A percentile compares a stretch with the other conserved stretches of the same genome.
Evolutionary conservation across 2,888 invertebrate genomes (phyloP).

Genomic region (Cheilosia grossa): DNA sequence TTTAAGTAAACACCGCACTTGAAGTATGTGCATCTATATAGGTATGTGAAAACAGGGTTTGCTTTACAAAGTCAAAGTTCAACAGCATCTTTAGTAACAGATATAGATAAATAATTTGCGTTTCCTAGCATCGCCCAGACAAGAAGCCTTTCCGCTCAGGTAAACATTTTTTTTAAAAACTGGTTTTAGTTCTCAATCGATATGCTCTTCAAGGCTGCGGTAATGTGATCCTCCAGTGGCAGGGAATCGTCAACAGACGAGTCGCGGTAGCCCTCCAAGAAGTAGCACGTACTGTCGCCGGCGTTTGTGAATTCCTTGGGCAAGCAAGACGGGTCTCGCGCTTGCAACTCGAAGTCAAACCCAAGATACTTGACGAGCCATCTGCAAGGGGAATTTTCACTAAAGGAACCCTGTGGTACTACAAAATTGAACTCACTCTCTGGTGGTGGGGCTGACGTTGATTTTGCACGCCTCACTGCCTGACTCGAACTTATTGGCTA

Average conservation of each 20-base stretch:
- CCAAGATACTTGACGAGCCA: slow-evolving; percentile 90
- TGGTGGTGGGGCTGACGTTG: slow-evolving; percentile 96
- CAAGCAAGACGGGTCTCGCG: slow-evolving; percentile 89
- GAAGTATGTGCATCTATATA: background rate
- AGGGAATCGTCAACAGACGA: slow-evolving; percentile 86
- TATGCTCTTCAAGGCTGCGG: slow-evolving; percentile 82
- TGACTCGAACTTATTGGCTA: slow-evolving; percentile 98
- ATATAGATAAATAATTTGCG: slow-evolving; percentile 13
- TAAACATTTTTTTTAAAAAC: slow-evolving; percentile 4
- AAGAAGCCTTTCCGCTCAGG: background rate
- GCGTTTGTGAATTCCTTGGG: slow-evolving; percentile 93
- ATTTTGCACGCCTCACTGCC: slow-evolving; percentile 95
- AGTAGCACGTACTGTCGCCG: slow-evolving; percentile 92
- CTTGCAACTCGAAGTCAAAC: slow-evolving; percentile 88
- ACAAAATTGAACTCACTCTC: slow-evolving; percentile 88
- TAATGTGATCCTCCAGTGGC: slow-evolving; percentile 83
- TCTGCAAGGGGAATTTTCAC: slow-evolving; percentile 83
- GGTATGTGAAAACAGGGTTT: slow-evolving; percentile 5
- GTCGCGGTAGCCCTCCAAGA: slow-evolving; percentile 91
- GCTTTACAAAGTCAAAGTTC: slow-evolving; percentile 34
- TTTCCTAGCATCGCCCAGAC: slow-evolving; percentile 23
- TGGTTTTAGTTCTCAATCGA: slow-evolving; percentile 71
- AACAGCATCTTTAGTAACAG: slow-evolving; percentile 44
- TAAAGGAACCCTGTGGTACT: background rate
- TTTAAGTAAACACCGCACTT: slow-evolving; percentile 3